phyloP scores from a whole-genome alignment of 2,888 invertebrate genomes.

The Ochropleura leucogaster region DNA sequence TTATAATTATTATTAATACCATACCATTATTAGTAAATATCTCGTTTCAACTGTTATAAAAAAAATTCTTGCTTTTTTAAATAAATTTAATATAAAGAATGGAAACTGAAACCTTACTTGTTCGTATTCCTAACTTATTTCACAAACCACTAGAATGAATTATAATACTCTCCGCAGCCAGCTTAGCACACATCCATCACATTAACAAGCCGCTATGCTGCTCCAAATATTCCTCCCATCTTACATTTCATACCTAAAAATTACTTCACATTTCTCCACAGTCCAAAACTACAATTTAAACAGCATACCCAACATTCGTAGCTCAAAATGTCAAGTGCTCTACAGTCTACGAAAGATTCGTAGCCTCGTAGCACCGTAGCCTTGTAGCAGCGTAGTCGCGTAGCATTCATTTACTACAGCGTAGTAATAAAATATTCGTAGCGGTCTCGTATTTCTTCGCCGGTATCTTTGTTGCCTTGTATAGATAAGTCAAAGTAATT shows the following conservation, averaged over 20 bases:
- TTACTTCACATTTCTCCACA: constrained; percentile 22
- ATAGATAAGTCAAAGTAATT: constrained; percentile 51
- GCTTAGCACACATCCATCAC: constrained; percentile 37
- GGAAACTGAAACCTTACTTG: too few relatives aligned
- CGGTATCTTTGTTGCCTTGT: constrained; percentile 50
- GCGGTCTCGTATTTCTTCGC: constrained; percentile 48
- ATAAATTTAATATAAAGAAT: too few relatives aligned
- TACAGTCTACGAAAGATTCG: constrained; percentile 58
- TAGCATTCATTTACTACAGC: constrained; percentile 47
- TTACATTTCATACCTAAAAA: constrained; percentile 51
- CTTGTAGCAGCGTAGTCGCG: constrained; percentile 43
- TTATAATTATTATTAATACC: too few relatives aligned
- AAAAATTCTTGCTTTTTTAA: too few relatives aligned
- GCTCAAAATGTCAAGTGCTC: constrained; percentile 54
- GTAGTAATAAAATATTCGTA: constrained; percentile 50
- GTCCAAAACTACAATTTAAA: constrained; percentile 48
- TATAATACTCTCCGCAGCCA: constrained; percentile 15
- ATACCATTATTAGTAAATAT: too few relatives aligned
- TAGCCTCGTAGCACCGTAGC: constrained; percentile 35
- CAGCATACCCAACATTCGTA: constrained; percentile 43
- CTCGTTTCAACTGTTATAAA: too few relatives aligned
- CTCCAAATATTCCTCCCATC: constrained; percentile 22
- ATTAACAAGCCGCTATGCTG: constrained; percentile 18
- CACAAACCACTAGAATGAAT: not conserved
- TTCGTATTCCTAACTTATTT: not conserved